phyloP scores from a whole-genome alignment of 2,113 vertebrate species.

The Nycticebus coucang region DNA sequence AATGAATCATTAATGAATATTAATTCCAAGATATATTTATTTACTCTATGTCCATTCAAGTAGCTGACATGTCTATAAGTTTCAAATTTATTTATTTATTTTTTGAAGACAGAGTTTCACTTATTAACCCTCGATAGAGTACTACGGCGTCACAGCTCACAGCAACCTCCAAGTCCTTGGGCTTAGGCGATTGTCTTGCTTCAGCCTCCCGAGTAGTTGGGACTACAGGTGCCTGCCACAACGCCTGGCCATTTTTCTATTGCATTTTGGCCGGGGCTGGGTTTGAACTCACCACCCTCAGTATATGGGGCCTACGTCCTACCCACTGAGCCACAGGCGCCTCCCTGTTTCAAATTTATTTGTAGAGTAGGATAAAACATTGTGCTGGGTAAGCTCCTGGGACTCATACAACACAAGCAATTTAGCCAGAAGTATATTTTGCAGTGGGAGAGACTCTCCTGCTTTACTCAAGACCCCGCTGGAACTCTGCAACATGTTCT shows the following conservation, averaged over 20 bases:
- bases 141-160: too few relatives aligned
- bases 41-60: background rate
- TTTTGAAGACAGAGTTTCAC: too few relatives aligned
- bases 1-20: slow-evolving; percentile 16
- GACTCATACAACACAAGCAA: background rate
- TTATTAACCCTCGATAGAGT: too few relatives aligned
- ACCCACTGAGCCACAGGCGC: too few relatives aligned
- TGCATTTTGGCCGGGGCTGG: too few relatives aligned
- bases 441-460: background rate
- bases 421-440: background rate
- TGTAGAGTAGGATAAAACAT: background rate
- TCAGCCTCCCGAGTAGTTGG: too few relatives aligned
- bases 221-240: too few relatives aligned
- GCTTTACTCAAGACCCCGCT: background rate
- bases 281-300: too few relatives aligned
- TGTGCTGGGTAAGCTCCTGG: slow-evolving; percentile 11
- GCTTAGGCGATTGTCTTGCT: too few relatives aligned
- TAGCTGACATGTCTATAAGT: background rate
- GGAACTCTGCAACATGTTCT: background rate
- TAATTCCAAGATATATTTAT: slow-evolving; percentile 32
- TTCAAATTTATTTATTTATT: background rate
- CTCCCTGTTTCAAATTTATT: background rate
- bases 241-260: too few relatives aligned
- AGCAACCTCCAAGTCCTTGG: too few relatives aligned
- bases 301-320: too few relatives aligned